Evolutionary conservation across 2,797 vertebrate species (phyloP).

Genomic region (Alectoris magna): DNA sequence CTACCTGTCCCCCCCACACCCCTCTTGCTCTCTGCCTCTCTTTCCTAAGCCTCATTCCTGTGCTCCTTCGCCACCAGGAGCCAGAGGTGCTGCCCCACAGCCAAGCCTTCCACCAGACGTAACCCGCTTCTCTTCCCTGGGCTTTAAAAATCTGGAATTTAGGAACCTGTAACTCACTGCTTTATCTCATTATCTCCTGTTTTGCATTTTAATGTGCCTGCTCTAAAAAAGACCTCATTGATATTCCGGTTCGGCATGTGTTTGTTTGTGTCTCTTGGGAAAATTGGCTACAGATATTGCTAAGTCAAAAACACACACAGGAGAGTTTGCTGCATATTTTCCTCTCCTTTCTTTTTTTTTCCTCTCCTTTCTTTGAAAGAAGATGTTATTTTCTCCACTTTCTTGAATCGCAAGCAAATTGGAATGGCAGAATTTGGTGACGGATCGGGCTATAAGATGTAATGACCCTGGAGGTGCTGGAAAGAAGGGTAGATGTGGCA

Average conservation of each 20-base stretch:
- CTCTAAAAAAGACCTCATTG: constrained; percentile 83
- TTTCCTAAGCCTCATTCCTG: neutral
- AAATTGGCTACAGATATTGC: constrained; percentile 80
- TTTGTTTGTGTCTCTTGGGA: constrained; percentile 83
- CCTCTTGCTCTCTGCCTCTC: neutral
- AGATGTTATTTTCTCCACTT: constrained; percentile 31
- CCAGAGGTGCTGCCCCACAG: neutral
- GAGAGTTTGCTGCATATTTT: constrained; percentile 66
- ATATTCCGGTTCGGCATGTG: constrained; percentile 78
- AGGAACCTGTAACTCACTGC: constrained; percentile 78
- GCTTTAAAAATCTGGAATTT: constrained; percentile 69
- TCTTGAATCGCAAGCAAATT: neutral
- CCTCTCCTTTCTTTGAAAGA: constrained; percentile 34
- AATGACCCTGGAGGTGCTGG: neutral
- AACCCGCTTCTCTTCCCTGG: neutral
- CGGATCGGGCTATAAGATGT: neutral
- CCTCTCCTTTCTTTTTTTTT: neutral
- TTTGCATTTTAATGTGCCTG: constrained; percentile 84
- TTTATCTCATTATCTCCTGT: constrained; percentile 85
- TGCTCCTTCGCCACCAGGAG: neutral
- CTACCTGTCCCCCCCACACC: neutral
- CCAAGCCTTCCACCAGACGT: neutral
- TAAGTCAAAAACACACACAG: constrained; percentile 74
- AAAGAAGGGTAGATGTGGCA: no score
- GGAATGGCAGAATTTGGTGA: constrained; percentile 18